Percentiles rank a stretch among this genome's conserved stretches.
Evolutionary conservation across 2,888 invertebrate genomes (phyloP).

Genomic region (Caenorhabditis zanzibari): DNA sequence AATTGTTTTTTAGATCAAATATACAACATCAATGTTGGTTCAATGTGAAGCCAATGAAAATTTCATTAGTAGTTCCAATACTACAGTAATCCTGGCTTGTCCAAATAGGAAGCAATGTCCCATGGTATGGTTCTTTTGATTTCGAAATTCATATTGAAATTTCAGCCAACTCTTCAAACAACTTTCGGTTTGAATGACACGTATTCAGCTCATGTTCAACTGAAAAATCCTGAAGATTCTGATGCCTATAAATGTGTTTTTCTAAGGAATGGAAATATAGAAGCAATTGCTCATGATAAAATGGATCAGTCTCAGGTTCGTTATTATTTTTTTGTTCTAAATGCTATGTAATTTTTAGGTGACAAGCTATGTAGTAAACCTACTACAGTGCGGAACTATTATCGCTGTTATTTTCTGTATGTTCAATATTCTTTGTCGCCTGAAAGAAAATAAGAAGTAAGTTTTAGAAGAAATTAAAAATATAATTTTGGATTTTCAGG

Average conservation of each 20-base stretch:
- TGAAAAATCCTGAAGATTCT: not conserved
- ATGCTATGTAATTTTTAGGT: not conserved
- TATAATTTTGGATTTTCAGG: no score
- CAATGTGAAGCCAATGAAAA: no score
- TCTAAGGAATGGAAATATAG: slow-evolving; percentile 13
- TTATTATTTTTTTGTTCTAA: not conserved
- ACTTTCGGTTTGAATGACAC: not conserved
- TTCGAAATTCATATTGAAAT: not conserved
- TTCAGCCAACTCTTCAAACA: slow-evolving; percentile 10
- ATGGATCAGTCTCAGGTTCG: not conserved
- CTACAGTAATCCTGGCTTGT: slow-evolving; percentile 21
- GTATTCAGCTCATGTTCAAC: not conserved
- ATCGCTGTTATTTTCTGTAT: not conserved
- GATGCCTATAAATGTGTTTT: slow-evolving; percentile 19
- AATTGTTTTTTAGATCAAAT: not conserved
- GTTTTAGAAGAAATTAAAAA: no score
- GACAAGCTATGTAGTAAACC: not conserved
- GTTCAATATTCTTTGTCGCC: no score
- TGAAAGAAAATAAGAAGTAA: no score
- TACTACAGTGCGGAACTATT: no score
- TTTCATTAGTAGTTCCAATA: no score
- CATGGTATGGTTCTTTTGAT: not conserved
- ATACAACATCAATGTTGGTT: no score
- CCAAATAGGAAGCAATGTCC: slow-evolving; percentile 6
- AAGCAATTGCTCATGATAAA: slow-evolving; percentile 9